These are phyloP conservation scores for Sisyra terminalis DNA, from an alignment of 2,888 invertebrate genomes.

Conservation along the genomic window DNA sequence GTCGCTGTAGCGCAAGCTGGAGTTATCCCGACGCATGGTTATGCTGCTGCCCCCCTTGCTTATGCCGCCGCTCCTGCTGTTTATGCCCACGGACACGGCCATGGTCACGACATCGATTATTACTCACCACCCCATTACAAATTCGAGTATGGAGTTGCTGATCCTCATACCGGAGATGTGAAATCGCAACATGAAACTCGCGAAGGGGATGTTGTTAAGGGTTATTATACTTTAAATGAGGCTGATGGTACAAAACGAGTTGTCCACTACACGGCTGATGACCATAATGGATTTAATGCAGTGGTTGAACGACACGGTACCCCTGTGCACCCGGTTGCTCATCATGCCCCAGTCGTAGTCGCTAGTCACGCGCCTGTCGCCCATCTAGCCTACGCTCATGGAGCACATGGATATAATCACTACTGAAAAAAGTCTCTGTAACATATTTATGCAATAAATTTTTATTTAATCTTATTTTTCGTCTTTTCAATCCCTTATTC, in stretches of 20 bases:
- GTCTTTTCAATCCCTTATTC: no score
- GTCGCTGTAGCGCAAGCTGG: conserved; percentile 16
- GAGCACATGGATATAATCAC: not conserved
- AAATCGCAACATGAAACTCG: conserved; percentile 7
- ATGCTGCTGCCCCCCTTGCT: conserved; percentile 8
- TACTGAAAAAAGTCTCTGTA: no score
- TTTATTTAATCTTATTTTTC: no score
- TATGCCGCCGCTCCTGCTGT: not conserved
- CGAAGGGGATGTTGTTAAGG: conserved; percentile 8
- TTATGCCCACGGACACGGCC: no score
- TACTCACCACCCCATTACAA: conserved; percentile 5
- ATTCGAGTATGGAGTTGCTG: conserved; percentile 7
- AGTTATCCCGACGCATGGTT: conserved; percentile 10
- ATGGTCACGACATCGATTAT: no score
- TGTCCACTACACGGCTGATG: conserved; percentile 8
- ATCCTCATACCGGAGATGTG: conserved; percentile 8
- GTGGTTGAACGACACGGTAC: conserved; percentile 7
- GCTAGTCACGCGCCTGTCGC: not conserved
- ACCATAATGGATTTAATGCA: conserved; percentile 8
- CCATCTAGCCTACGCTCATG: not conserved
- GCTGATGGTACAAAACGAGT: conserved; percentile 8
- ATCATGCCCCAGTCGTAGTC: not conserved
- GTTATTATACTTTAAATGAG: conserved; percentile 7
- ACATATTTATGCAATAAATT: no score
- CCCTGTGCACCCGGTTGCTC: conserved; percentile 1